phyloP scores from a whole-genome alignment of 1,140 invertebrate species.

The Panonychus citri region DNA sequence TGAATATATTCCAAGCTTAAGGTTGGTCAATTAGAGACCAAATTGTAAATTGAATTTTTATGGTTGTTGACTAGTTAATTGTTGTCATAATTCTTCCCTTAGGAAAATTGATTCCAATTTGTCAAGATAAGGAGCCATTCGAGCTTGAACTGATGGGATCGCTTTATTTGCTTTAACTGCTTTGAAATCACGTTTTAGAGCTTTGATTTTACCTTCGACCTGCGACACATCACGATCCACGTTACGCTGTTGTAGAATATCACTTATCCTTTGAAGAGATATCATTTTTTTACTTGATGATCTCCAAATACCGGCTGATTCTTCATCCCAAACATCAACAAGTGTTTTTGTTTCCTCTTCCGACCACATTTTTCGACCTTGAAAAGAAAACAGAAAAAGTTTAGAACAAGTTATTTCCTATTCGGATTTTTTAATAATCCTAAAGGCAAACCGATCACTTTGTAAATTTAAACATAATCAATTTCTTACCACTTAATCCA shows the following conservation, averaged over 20 bases:
- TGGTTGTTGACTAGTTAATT: background rate
- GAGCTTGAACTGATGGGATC: background rate
- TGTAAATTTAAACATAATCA: background rate
- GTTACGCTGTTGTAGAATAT: background rate
- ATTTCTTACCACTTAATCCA: background rate
- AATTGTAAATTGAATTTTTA: background rate
- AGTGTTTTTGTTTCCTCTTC: background rate
- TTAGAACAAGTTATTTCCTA: background rate
- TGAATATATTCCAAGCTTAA: too few relatives aligned
- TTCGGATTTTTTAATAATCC: too few relatives aligned
- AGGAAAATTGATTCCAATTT: background rate
- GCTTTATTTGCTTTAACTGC: background rate
- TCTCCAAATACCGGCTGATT: background rate
- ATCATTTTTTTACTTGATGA: background rate
- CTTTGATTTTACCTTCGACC: constrained; percentile 3
- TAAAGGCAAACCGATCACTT: too few relatives aligned
- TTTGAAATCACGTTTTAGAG: background rate
- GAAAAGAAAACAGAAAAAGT: background rate
- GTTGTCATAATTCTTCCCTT: background rate
- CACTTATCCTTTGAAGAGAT: background rate
- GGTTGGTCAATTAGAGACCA: too few relatives aligned
- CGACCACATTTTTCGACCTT: constrained; percentile 2
- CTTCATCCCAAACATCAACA: constrained; percentile 1
- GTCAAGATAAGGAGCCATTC: constrained; percentile 2
- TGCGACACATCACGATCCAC: background rate